Conservation (phyloP, 1,140 invertebrate genomes). For the Nomia melanderi region DNA sequence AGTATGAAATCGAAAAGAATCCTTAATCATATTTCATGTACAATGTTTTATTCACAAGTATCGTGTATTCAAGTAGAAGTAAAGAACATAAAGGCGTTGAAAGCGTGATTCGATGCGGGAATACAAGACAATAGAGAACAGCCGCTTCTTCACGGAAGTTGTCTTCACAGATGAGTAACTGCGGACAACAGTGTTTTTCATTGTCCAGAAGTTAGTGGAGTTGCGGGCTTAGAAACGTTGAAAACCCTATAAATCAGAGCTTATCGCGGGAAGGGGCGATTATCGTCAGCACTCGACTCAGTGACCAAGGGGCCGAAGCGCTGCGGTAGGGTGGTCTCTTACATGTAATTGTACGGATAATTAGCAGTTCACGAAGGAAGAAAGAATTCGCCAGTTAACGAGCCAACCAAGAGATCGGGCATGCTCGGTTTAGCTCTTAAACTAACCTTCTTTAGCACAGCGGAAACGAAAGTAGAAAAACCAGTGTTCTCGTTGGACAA, state of each 20-base stretch:
- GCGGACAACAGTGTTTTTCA: conserved; percentile 37
- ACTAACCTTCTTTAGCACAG: background rate
- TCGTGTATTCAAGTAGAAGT: background rate
- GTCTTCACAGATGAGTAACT: conserved; percentile 14
- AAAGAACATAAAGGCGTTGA: background rate
- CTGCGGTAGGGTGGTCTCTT: background rate
- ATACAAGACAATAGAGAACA: background rate
- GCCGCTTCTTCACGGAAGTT: background rate
- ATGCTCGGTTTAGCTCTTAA: conserved; percentile 23
- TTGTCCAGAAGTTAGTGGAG: conserved; percentile 31
- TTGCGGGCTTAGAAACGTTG: conserved; percentile 8
- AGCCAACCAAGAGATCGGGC: conserved; percentile 41
- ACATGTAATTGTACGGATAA: conserved; percentile 47
- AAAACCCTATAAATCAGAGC: conserved; percentile 32
- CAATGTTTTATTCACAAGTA: too few species aligned
- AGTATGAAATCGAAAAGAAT: too few species aligned
- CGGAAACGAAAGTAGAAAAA: conserved; percentile 6
- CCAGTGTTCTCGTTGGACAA: background rate
- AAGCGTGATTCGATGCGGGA: background rate
- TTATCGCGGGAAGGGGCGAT: conserved; percentile 28
- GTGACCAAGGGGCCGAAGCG: background rate
- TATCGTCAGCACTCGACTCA: conserved; percentile 19
- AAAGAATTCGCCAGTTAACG: conserved; percentile 52
- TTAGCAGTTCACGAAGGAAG: conserved; percentile 53
- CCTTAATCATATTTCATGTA: too few species aligned